These are phyloP conservation scores for Machimus atricapillus DNA, from an alignment of 2,888 invertebrate genomes.

Conservation along the genomic window DNA sequence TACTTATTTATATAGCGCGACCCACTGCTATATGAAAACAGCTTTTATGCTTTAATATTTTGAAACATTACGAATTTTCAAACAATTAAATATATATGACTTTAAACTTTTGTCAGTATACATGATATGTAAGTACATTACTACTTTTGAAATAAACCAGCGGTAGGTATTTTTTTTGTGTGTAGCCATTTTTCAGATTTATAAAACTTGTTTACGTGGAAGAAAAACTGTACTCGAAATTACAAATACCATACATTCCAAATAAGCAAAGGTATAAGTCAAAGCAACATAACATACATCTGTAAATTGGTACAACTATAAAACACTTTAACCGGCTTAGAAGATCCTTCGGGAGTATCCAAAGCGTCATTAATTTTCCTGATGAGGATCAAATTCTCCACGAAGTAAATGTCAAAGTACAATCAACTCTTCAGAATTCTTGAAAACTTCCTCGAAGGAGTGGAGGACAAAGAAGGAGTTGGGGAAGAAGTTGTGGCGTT, in stretches of 20 bases:
- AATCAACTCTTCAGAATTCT: background rate
- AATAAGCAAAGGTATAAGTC: background rate
- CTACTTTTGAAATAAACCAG: too few species aligned
- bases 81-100: too few species aligned
- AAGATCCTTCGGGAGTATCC: background rate
- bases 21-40: too few species aligned
- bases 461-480: background rate
- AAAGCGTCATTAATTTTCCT: background rate
- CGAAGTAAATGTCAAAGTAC: background rate
- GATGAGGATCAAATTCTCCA: background rate
- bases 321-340: background rate
- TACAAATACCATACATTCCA: background rate
- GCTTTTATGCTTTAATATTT: too few species aligned
- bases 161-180: too few species aligned
- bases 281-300: background rate
- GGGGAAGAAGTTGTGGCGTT: background rate
- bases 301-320: background rate
- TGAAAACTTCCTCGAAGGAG: background rate
- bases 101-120: too few species aligned
- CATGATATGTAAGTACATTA: too few species aligned
- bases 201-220: too few species aligned
- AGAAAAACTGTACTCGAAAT: background rate
- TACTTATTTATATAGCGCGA: too few species aligned
- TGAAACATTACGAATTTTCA: too few species aligned
- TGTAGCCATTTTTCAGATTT: too few species aligned